Conservation (phyloP, 2,797 vertebrate species). For the Myotis myotis region DNA sequence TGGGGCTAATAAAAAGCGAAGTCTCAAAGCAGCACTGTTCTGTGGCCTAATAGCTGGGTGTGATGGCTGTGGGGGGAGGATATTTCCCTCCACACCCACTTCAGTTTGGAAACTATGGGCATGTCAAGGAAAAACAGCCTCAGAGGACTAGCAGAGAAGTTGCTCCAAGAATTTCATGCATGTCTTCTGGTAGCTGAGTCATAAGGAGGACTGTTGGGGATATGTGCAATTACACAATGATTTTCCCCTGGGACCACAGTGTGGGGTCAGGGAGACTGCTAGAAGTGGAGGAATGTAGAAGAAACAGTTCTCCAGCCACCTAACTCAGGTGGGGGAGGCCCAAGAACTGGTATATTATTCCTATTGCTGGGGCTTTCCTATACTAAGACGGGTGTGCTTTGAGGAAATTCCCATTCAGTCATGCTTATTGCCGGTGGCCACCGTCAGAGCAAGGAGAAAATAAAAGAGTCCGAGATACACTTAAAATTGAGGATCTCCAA, state of each 20-base stretch:
- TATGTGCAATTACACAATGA: neutral
- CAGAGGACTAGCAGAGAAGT: neutral
- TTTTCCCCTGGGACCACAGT: neutral
- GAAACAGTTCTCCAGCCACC: neutral
- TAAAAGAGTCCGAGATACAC: neutral
- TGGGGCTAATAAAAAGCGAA: slow-evolving; percentile 55
- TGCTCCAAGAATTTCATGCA: neutral
- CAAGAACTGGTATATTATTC: neutral
- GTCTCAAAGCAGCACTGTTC: slow-evolving; percentile 57
- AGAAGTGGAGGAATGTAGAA: neutral
- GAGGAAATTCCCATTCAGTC: neutral
- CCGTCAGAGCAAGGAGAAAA: neutral
- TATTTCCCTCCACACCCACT: slow-evolving; percentile 36
- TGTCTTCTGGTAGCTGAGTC: neutral
- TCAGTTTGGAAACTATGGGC: slow-evolving; percentile 41
- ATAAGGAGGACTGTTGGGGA: neutral
- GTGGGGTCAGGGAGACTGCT: neutral
- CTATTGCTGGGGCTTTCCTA: neutral
- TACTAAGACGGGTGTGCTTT: neutral
- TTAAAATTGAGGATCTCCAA: neutral
- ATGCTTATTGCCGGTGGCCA: neutral
- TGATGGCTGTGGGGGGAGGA: slow-evolving; percentile 16
- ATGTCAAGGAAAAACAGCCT: slow-evolving; percentile 51
- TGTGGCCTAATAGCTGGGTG: slow-evolving; percentile 50
- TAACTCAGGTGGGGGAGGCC: neutral